Conservation (phyloP, 2,888 invertebrate species). For the Parapristionchus giblindavisi region DNA sequence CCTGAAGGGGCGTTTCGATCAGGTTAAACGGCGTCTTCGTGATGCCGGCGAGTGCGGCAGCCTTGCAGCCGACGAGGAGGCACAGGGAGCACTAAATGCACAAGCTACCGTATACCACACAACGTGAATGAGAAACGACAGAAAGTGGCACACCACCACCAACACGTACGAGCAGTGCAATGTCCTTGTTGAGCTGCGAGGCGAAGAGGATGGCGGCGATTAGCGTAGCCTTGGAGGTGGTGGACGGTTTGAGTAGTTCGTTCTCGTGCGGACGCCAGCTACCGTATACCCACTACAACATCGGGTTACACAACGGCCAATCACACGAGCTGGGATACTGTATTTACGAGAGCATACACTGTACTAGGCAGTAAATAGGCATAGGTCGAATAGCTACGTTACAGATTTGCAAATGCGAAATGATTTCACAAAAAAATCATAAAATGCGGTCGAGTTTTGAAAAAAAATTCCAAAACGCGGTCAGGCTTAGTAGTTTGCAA, state of each 20-base stretch:
- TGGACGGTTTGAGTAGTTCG: conserved; percentile 97
- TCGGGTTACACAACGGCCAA: not conserved
- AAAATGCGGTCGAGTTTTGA: no score
- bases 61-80: conserved; percentile 32
- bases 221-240: conserved; percentile 78
- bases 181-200: not conserved
- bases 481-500: no score
- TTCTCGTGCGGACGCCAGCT: conserved; percentile 97
- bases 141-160: not conserved
- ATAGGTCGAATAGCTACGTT: no score
- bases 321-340: not conserved
- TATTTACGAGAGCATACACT: not conserved
- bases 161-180: conserved; percentile 12
- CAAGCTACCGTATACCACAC: not conserved
- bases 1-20: not conserved
- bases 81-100: conserved; percentile 16
- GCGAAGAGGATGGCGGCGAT: conserved; percentile 29
- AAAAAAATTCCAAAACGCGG: no score
- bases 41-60: conserved; percentile 3
- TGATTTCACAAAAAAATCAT: no score
- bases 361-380: not conserved
- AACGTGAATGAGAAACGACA: not conserved
- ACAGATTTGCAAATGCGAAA: no score
- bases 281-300: conserved; percentile 84
- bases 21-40: conserved; percentile 18